Evolutionary conservation across 1,140 invertebrate genomes (phyloP), one percentile per base, ranked within the genome.

Genomic region (Drosophila busckii): DNA sequence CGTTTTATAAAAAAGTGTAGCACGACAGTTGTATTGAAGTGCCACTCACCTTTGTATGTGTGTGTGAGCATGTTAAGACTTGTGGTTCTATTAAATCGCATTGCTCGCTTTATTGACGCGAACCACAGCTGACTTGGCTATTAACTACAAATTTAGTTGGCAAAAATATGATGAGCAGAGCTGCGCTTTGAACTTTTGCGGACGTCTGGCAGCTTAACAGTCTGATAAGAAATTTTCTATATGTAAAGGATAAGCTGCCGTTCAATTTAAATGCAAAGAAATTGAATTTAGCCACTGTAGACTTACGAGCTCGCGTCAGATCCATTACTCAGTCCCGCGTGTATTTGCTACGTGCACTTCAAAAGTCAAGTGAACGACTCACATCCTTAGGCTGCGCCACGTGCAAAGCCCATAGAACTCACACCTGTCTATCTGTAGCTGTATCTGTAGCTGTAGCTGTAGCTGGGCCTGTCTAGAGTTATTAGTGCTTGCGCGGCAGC

Each of bases 1-100:
- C 68, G 73, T 44, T 78, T 78, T 68, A 80, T 49, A 80, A 80
- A 80, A 78, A n/a, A n/a, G 64, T 59, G 50, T 34, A 58, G 44
- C 35, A 58, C 56, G 45, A 70, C 56, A 63, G 66, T 78, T 68
- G 46, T 59, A 59, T 54, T 38, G 52, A 49, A 45, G 55, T 48
- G 37, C 8, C 28, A 19, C 41, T 45, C 23, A 35, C n/a, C 19
- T 29, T n/a, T 22, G 15, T 8, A 13, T 10, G 9, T 12, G 6
- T 7, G 26, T 31, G 13, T 13, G 28, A 3, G 26, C n/a, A n/a
- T n/a, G 2, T 29, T 4, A 10, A 10, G 5, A 4, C 17, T 61
- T 42, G 29, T 62, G 40, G 45, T 46, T 65, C 28, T 48, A 52
- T 40, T 46, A 25, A 49, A 29, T 46, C 20, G 34, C 45, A 28